These are phyloP conservation scores for Lethenteron camtschaticum DNA, from an alignment of 2,113 vertebrate species.

Conservation along the genomic window DNA sequence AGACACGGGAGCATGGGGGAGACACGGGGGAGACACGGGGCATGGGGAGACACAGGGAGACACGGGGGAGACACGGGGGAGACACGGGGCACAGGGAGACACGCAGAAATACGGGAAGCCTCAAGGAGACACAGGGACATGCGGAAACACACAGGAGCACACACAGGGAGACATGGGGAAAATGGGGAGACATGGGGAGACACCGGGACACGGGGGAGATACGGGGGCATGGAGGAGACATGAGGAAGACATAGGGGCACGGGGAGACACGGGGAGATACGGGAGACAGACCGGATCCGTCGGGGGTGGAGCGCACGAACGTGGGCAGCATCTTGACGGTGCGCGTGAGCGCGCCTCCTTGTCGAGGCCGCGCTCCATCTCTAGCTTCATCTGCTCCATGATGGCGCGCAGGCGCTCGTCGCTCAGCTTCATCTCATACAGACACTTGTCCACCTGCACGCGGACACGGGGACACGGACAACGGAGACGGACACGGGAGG, in stretches of 20 bases:
- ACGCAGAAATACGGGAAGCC: not conserved
- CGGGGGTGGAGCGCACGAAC: slow-evolving; percentile 56
- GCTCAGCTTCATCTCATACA: slow-evolving; percentile 43
- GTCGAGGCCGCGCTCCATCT: slow-evolving; percentile 46
- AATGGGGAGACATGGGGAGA: not conserved
- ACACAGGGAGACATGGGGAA: not conserved
- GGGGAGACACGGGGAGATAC: not conserved
- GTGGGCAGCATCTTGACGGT: slow-evolving; percentile 71
- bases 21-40: not conserved
- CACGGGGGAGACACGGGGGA: not conserved
- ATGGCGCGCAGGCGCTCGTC: slow-evolving; percentile 51
- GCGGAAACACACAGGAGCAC: not conserved
- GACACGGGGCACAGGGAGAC: not conserved
- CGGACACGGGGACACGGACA: no score
- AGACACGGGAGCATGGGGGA: not conserved
- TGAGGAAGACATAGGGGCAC: not conserved
- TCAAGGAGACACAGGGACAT: not conserved
- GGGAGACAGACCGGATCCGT: slow-evolving; percentile 52
- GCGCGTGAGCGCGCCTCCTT: slow-evolving; percentile 30
- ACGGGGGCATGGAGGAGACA: not conserved
- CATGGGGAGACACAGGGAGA: not conserved
- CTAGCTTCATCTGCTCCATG: slow-evolving; percentile 41
- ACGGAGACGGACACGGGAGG: no score
- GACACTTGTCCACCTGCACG: slow-evolving; percentile 8
- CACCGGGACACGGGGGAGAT: not conserved